These are phyloP conservation scores for Tamandua tetradactyla DNA, from an alignment of 2,797 vertebrate genomes.

Conservation along the genomic window DNA sequence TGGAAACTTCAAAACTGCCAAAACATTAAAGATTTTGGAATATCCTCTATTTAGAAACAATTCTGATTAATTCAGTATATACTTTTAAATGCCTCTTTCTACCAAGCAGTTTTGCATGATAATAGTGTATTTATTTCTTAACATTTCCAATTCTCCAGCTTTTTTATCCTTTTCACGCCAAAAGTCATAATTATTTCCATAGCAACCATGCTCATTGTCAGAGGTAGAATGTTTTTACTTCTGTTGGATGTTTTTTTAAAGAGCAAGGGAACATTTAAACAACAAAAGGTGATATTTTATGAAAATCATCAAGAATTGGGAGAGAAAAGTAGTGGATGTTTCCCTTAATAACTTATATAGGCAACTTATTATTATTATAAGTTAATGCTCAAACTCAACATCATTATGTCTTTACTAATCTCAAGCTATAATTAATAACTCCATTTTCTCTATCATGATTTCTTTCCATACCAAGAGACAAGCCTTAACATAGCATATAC, in stretches of 20 bases:
- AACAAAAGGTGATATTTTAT: conserved; percentile 65
- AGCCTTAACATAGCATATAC: not conserved
- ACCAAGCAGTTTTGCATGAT: conserved; percentile 73
- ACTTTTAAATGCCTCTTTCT: conserved; percentile 67
- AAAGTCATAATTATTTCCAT: conserved; percentile 81
- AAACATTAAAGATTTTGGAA: conserved; percentile 61
- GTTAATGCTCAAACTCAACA: not conserved
- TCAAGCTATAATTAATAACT: not conserved
- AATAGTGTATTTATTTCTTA: conserved; percentile 80
- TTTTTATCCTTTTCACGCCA: conserved; percentile 70
- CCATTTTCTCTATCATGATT: not conserved
- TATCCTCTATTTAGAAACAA: conserved; percentile 66
- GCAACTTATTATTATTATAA: not conserved
- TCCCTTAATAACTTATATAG: conserved; percentile 4
- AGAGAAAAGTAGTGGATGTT: not conserved
- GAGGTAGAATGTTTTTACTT: conserved; percentile 71
- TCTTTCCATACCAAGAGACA: not conserved
- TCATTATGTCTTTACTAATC: not conserved
- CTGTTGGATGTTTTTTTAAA: conserved; percentile 52
- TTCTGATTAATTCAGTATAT: conserved; percentile 68
- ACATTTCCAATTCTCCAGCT: conserved; percentile 64
- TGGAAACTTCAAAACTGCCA: conserved; percentile 57
- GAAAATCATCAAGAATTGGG: conserved; percentile 42
- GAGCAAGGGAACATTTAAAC: conserved; percentile 55
- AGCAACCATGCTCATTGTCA: conserved; percentile 72